Evolutionary conservation across 2,797 vertebrate species (phyloP).

Genomic region (Danio jaintianensis): DNA sequence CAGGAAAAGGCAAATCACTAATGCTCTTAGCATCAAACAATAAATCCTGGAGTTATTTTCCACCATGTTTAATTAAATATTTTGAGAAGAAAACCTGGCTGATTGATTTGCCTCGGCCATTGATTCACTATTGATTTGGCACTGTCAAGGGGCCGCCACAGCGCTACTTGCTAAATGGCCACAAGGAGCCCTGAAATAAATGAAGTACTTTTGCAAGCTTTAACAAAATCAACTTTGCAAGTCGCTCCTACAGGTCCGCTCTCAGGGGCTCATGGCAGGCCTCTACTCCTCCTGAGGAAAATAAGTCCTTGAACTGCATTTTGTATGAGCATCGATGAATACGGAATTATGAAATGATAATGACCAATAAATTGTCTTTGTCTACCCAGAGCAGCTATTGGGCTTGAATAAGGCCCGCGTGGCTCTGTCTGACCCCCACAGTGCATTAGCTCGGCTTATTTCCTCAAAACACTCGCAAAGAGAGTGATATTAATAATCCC

Average conservation of each 20-base stretch:
- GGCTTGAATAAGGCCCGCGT: constrained; percentile 28
- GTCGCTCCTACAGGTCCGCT: constrained; percentile 29
- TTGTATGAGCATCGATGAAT: constrained; percentile 41
- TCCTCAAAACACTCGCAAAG: constrained; percentile 61
- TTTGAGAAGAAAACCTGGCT: constrained; percentile 89
- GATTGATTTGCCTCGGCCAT: constrained; percentile 89
- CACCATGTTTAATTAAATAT: constrained; percentile 95
- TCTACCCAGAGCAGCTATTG: constrained; percentile 27
- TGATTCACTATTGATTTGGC: constrained; percentile 87
- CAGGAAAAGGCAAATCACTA: constrained; percentile 91
- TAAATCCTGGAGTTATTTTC: constrained; percentile 91
- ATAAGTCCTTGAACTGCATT: constrained; percentile 36
- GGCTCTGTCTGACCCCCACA: constrained; percentile 52
- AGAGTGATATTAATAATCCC: constrained; percentile 67
- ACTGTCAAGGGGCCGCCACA: constrained; percentile 83
- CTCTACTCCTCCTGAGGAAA: not conserved
- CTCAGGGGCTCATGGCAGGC: not conserved
- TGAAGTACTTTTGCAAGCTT: constrained; percentile 71
- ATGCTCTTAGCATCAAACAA: constrained; percentile 92
- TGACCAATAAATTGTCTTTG: constrained; percentile 46
- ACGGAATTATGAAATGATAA: constrained; percentile 53
- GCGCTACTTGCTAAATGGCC: constrained; percentile 86
- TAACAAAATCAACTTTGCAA: constrained; percentile 65
- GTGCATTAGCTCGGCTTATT: constrained; percentile 44
- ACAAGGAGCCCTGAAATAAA: constrained; percentile 78